These are phyloP conservation scores for Glaucomys volans DNA, from an alignment of 2,113 vertebrate species.

Conservation along the genomic window DNA sequence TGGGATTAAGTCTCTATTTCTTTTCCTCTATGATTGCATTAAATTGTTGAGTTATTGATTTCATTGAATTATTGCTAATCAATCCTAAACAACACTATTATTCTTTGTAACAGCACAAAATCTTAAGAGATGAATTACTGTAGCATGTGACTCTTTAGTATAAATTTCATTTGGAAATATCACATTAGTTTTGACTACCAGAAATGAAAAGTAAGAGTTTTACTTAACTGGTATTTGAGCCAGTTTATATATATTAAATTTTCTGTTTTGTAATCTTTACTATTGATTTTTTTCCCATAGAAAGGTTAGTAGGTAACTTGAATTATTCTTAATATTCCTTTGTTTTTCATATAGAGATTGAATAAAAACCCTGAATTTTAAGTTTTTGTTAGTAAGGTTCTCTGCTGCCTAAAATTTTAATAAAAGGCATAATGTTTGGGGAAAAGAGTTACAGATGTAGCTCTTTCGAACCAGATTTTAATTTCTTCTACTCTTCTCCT, in stretches of 20 bases:
- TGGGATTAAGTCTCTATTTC: not conserved
- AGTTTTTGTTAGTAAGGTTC: not conserved
- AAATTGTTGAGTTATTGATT: not conserved
- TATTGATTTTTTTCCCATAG: not conserved
- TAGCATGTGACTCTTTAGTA: not conserved
- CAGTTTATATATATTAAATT: conserved; percentile 17
- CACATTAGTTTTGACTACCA: conserved; percentile 19
- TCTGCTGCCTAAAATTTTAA: conserved; percentile 20
- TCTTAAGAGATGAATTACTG: conserved; percentile 20
- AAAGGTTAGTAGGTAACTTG: not conserved
- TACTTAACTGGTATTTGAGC: conserved; percentile 27
- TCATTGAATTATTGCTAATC: not conserved
- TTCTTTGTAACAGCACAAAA: not conserved
- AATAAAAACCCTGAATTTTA: conserved; percentile 31
- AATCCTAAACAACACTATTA: not conserved
- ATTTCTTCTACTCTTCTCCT: not conserved
- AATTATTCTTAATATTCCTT: conserved; percentile 46
- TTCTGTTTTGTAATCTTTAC: conserved; percentile 39
- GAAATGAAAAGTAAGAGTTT: not conserved
- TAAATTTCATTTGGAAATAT: conserved; percentile 64
- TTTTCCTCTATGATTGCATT: conserved; percentile 14
- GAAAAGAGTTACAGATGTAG: not conserved
- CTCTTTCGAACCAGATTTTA: not conserved
- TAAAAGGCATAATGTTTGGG: not conserved
- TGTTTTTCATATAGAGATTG: conserved; percentile 18